Conservation (phyloP, 2,113 vertebrate species). For the Saguinus imperator region DNA sequence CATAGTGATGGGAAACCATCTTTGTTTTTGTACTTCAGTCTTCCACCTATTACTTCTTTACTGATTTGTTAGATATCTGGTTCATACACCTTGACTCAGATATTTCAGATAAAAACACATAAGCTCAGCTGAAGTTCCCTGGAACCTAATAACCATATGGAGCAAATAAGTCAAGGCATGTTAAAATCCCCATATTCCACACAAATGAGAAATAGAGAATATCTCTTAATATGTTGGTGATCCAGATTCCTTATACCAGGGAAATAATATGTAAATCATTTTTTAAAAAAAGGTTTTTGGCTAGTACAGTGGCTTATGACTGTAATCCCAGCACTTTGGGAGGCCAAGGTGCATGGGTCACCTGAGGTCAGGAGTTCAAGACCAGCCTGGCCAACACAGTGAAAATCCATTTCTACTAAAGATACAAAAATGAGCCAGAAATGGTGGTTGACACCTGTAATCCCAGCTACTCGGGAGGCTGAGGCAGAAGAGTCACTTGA, state of each 20-base stretch:
- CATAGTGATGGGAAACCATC: not conserved
- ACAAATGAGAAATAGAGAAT: not conserved
- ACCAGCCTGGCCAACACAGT: too few relatives aligned
- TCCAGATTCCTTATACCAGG: not conserved
- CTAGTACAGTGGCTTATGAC: too few relatives aligned
- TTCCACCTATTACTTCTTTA: not conserved
- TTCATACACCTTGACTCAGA: not conserved
- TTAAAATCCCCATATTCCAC: not conserved
- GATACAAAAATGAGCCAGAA: too few relatives aligned
- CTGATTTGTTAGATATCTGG: not conserved
- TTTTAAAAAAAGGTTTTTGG: not conserved
- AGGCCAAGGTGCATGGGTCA: too few relatives aligned
- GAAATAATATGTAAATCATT: not conserved
- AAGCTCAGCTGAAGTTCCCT: not conserved
- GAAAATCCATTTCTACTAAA: too few relatives aligned
- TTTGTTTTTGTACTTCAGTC: not conserved
- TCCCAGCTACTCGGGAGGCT: too few relatives aligned
- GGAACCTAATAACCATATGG: not conserved
- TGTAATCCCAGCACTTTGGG: too few relatives aligned
- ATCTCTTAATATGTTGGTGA: not conserved
- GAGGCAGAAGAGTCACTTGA: too few relatives aligned
- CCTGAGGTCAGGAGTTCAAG: too few relatives aligned
- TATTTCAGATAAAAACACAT: not conserved
- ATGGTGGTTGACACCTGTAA: too few relatives aligned
- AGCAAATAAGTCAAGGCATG: not conserved